Conservation (phyloP, 2,113 vertebrate species). For the Clarias batrachus region DNA sequence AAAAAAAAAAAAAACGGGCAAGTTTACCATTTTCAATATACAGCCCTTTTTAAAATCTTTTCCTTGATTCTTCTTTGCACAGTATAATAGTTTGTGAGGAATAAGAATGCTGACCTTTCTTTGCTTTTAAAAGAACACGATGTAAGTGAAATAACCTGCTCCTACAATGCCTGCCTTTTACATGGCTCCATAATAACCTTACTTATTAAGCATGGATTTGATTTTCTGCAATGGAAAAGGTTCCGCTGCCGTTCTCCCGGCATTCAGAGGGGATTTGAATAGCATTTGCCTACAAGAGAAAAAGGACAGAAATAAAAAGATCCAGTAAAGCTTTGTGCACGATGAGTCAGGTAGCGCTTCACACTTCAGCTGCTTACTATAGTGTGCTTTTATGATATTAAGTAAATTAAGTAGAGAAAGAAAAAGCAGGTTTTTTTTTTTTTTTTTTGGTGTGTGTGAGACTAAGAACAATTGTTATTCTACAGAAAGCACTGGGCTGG, state of each 20-base stretch:
- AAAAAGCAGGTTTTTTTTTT: neutral
- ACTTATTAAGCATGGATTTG: neutral
- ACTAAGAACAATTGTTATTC: slow-evolving; percentile 40
- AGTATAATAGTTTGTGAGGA: slow-evolving; percentile 34
- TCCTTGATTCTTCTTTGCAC: slow-evolving; percentile 42
- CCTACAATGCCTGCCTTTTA: neutral
- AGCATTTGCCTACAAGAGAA: neutral
- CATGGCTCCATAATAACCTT: slow-evolving; percentile 1
- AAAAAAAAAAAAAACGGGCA: no score
- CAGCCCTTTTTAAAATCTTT: neutral
- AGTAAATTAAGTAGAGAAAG: slow-evolving; percentile 19
- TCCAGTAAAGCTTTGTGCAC: neutral
- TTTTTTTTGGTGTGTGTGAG: slow-evolving; percentile 11
- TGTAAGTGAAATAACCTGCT: neutral
- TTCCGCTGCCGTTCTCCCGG: neutral
- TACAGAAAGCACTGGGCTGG: slow-evolving; percentile 1
- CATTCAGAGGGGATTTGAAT: neutral
- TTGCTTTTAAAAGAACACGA: slow-evolving; percentile 2
- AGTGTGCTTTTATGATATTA: neutral
- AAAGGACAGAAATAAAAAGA: neutral
- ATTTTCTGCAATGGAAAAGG: neutral
- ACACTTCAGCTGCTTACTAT: slow-evolving; percentile 1
- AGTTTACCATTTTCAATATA: neutral
- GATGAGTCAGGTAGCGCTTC: neutral
- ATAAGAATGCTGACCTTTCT: slow-evolving; percentile 24